Evolutionary conservation across 2,888 invertebrate genomes (phyloP), one percentile per base, ranked within the genome.

Genomic region (Leptogaster cylindrica): DNA sequence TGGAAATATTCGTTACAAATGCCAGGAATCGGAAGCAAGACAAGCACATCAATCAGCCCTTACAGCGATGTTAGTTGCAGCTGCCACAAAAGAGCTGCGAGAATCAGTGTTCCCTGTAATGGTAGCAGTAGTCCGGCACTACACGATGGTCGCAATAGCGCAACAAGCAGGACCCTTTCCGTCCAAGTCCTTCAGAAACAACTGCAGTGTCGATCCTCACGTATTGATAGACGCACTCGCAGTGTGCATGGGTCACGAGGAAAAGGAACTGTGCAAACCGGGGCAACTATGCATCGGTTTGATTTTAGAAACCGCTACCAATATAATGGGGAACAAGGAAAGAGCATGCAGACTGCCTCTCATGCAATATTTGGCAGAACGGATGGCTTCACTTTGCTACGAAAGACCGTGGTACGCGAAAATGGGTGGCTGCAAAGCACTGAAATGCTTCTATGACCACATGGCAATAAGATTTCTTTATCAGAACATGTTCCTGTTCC

Each of bases 401-500:
- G 97, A 97, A 76, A 85, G 97, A 10, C 97, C 98, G 0, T 99
- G 98, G 98, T 99, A 97, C 79, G 92, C 97, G 0, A 97, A 98
- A 82, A 84, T 97, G 55, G 98, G 98, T 27, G 98, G 98, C 41
- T 96, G 96, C 76, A 90, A 93, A 73, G 95, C 95, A 0, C 91
- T 97, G 36, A 91, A 92, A 75, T 94, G 93, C 75, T 85, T 97
- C 76, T 90, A 93, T 73, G 94, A 95, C 73, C 86, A 90, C 72
- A 94, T 95, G 88, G 91, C 95, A 0, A 84, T 89, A 0, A 89
- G 91, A 74, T 95, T 95, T 91, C 88, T 95, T 0, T 90, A 93
- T 76, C 90, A 91, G 74, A 93, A 95, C 78, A 86, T 95, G 70
- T 92, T 92, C 75, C 88, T 90, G 0, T 95, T 95, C 76, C 80